Base-by-base conservation (phyloP, 2,888 invertebrate genomes). In the Sceliomorpha sp. region DNA sequence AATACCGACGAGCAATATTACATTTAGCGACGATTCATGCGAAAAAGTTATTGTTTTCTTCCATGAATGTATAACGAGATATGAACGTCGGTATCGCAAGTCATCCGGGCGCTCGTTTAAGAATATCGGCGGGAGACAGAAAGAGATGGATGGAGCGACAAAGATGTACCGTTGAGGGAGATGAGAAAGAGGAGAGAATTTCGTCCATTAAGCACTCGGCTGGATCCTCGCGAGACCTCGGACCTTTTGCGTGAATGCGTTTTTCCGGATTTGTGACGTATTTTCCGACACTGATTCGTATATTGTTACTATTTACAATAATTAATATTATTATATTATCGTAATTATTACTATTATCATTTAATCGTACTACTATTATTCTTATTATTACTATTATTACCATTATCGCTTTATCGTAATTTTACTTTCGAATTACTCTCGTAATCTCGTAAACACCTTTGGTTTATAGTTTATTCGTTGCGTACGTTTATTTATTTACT, bases 1-100 rank as follows among this genome's bases (percentile, higher is more conserved):
- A 31, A 31, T n/a, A n/a, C 1, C 72, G 75, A 79, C 73, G 79
- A 84, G 81, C 79, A 80, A 84, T 82, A 82, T 80, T 79, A 79
- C 63, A 75, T 76, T 79, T 74, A 79, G 72, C 70, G 32, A 48
- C 24, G 50, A 64, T 56, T 70, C 40, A 66, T 40, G 47, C 31
- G 50, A n/a, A 44, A 50, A 68, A 58, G 69, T 67, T 71, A 56
- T 70, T 70, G 56, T 72, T 66, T 66, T 68, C 71, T 68, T 72
- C 60, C 59, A 67, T 36, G 47, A 50, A 56, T 42, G 69, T 58
- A 48, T 59, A 62, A 47, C 36, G 53, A n/a, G n/a, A n/a, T n/a
- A 56, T 37, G 42, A 50, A 58, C 48, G 48, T 64, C 40, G 26
- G 60, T 42, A n/a, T 66, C 44, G 50, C 53, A 71, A 58, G 64